Evolutionary conservation across 2,888 invertebrate species (phyloP), one percentile per base, ranked within the genome.

Genomic region (Scaeva pyrastri): DNA sequence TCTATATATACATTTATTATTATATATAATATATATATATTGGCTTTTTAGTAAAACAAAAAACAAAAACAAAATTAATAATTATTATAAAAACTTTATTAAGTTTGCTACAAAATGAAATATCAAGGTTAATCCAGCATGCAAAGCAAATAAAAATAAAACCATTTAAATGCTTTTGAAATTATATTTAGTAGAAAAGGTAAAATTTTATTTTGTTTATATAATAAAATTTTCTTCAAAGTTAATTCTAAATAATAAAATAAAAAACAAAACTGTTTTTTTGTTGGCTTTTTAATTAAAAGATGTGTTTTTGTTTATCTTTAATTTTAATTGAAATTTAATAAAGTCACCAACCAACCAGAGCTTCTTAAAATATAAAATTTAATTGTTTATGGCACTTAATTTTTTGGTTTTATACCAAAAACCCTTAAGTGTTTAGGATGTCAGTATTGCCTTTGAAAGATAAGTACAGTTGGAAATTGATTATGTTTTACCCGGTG

Each of bases 211-310:
- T 73, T 84, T 80, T 85, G 68, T 77, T 81, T 73, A 70, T 73
- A 70, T 73, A 62, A 81, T 80, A 19, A 80, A 78, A 73, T 68
- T 36, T 52, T 36, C 72, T 85, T 76, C 80, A 76, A 85, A 85
- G 72, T 85, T 85, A 68, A 73, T 81, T 77, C 73, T 62, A 26
- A 81, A 73, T 73, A 79, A 84, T 79, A 85, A 84, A 68, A 73
- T 14, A 8, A 71, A 71, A 56, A 26, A 71, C 52, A 19, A 52
- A 68, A 68, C 10, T 6, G 36, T 68, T 50, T 50, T 21, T 66
- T 21, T 66, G 2, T 50, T 12, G 8, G 48, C 8, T 66, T 48
- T 36, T 26, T 52, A 2, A 12, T 21, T 10, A 2, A 11, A 43
- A 43, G 7, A 7, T 31, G 4, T 4, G 7, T 6, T 31, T 31